Conservation (phyloP, 2,888 invertebrate species). For the Caenorhabditis sp. region DNA sequence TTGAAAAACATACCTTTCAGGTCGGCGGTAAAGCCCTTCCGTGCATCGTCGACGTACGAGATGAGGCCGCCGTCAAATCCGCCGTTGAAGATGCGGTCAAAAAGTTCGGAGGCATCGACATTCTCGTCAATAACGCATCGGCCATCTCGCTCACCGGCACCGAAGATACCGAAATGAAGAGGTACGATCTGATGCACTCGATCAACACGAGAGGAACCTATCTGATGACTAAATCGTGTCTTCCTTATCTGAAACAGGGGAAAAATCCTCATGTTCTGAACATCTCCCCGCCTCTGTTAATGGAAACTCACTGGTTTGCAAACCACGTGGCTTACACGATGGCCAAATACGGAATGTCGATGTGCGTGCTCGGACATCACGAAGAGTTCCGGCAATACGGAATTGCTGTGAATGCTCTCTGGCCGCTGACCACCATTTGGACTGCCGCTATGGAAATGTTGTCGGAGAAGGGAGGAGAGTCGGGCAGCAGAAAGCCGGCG, state of each 20-base stretch:
- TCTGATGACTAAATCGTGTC: conserved; percentile 91
- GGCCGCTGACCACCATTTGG: conserved; percentile 85
- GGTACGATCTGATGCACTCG: conserved; percentile 94
- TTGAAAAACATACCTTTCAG: conserved; percentile 11
- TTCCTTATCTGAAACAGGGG: conserved; percentile 89
- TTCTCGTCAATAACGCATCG: conserved; percentile 93
- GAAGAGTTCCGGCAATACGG: conserved; percentile 88
- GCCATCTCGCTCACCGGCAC: conserved; percentile 86
- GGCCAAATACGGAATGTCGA: conserved; percentile 92
- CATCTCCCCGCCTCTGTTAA: conserved; percentile 92
- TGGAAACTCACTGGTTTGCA: conserved; percentile 85
- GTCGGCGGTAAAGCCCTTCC: conserved; percentile 70
- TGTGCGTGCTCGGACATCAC: conserved; percentile 96
- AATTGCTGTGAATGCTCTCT: conserved; percentile 93
- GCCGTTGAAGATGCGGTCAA: conserved; percentile 79
- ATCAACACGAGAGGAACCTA: conserved; percentile 96
- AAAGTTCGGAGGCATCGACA: conserved; percentile 85
- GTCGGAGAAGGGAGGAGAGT: conserved; percentile 81
- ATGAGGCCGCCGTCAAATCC: conserved; percentile 84
- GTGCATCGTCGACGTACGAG: conserved; percentile 90
- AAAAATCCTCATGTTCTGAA: conserved; percentile 94
- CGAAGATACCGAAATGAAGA: conserved; percentile 89
- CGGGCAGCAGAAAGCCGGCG: conserved; percentile 74
- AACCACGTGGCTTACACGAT: conserved; percentile 90
- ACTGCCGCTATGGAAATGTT: conserved; percentile 88